Evolutionary conservation across 2,888 invertebrate species (phyloP).

Genomic region (Aricia artaxerxes): DNA sequence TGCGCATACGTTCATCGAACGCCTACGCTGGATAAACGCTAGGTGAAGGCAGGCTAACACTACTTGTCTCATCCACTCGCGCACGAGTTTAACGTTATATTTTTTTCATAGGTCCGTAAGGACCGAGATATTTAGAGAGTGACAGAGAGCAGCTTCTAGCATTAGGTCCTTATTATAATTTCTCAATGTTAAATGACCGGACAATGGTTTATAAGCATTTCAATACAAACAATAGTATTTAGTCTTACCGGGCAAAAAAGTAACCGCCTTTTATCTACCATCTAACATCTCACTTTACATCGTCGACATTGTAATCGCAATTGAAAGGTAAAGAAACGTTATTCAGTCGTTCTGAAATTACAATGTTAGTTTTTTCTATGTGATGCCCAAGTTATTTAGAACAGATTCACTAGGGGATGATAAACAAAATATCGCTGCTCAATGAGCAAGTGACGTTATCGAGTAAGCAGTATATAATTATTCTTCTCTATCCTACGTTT

Average conservation of each 20-base stretch:
- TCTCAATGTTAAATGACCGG: not conserved
- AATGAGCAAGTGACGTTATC: not conserved
- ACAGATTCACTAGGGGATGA: not conserved
- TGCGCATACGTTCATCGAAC: too few relatives aligned
- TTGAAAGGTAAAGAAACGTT: not conserved
- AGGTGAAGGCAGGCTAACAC: not conserved
- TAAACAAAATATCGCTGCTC: not conserved
- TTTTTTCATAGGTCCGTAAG: not conserved
- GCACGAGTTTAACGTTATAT: not conserved
- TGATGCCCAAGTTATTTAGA: not conserved
- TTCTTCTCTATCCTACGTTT: constrained; percentile 24
- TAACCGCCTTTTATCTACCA: not conserved
- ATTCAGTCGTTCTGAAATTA: not conserved
- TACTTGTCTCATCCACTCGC: not conserved
- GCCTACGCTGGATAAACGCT: too few relatives aligned
- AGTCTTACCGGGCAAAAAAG: not conserved
- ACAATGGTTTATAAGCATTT: not conserved
- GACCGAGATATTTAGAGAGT: not conserved
- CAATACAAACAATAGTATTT: not conserved
- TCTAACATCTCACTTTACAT: not conserved
- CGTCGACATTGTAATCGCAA: not conserved
- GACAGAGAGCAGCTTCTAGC: not conserved
- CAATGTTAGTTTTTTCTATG: not conserved
- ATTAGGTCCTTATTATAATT: not conserved
- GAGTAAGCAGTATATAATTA: constrained; percentile 7